Evolutionary conservation across 30 jellyfish, hydroid and myxozoan species (phyloP).

Genomic region (Phacellophora camtschatica): DNA sequence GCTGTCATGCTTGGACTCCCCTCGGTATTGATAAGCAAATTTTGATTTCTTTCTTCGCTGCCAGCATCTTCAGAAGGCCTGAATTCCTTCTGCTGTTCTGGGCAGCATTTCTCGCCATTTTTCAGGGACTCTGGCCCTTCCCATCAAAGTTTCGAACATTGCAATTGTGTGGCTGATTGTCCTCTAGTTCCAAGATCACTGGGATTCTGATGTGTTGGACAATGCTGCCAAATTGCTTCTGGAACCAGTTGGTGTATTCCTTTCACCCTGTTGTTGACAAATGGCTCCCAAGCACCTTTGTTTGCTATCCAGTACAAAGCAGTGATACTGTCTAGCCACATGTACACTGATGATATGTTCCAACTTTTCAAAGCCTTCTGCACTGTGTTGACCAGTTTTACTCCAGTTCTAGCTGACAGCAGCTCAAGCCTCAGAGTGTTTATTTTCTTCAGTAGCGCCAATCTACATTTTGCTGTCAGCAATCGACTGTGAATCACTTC

Average conservation of each 20-base stretch:
- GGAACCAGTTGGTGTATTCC: slow-evolving; percentile 4
- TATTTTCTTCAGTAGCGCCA: not conserved
- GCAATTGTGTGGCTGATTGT: not conserved
- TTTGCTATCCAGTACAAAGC: slow-evolving; percentile 19
- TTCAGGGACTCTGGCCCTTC: slow-evolving; percentile 7
- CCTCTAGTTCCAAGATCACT: slow-evolving; percentile 68
- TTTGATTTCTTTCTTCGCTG: not conserved
- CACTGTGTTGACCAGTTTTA: not conserved
- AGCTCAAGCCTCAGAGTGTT: slow-evolving; percentile 26
- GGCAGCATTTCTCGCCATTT: not conserved
- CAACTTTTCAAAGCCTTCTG: not conserved
- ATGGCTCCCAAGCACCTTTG: slow-evolving; percentile 9
- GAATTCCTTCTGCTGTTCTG: not conserved
- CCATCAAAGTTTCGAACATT: slow-evolving; percentile 14
- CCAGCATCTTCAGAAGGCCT: not conserved
- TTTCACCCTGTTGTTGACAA: slow-evolving; percentile 27
- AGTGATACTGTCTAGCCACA: slow-evolving; percentile 37
- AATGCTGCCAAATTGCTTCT: slow-evolving; percentile 23
- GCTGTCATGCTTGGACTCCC: no score
- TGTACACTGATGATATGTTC: not conserved
- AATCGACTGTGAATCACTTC: not conserved
- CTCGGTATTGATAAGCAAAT: not conserved
- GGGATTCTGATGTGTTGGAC: slow-evolving; percentile 56
- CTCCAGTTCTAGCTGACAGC: slow-evolving; percentile 8
- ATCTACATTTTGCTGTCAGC: slow-evolving; percentile 23